These are phyloP conservation scores for Saimiri boliviensis DNA, from an alignment of 2,113 vertebrate genomes.

Conservation along the genomic window DNA sequence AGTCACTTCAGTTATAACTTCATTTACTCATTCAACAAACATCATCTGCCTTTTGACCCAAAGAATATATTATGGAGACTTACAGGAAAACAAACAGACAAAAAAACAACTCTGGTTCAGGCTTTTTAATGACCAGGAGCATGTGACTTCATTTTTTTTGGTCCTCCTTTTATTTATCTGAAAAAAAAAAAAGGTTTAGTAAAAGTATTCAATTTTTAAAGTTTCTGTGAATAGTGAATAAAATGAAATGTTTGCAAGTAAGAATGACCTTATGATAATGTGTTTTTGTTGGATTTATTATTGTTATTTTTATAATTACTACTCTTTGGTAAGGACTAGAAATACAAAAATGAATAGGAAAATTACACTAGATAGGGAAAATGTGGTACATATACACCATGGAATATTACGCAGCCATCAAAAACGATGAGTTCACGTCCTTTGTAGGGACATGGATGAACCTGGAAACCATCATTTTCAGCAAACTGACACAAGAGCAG, in stretches of 20 bases:
- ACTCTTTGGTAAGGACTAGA: background rate
- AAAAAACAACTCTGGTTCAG: background rate
- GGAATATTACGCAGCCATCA: too few species aligned
- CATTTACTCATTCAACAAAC: background rate
- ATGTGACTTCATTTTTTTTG: background rate
- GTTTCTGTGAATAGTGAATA: background rate
- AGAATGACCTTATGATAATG: background rate
- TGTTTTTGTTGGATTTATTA: background rate
- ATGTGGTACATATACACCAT: too few species aligned
- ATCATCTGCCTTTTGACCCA: background rate
- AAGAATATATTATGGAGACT: background rate
- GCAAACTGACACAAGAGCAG: too few species aligned
- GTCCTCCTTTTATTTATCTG: background rate
- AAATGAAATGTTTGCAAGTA: background rate
- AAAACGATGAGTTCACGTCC: too few species aligned
- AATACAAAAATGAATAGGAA: background rate
- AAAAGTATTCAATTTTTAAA: background rate
- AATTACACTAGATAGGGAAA: rapidly evolving
- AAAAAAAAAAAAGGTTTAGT: background rate
- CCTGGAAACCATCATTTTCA: too few species aligned
- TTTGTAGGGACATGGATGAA: too few species aligned
- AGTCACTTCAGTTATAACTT: background rate
- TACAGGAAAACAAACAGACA: background rate
- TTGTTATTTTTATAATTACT: background rate
- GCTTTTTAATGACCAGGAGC: background rate